These are phyloP conservation scores for Dryobota labecula DNA, from an alignment of 2,888 invertebrate species.

Conservation along the genomic window DNA sequence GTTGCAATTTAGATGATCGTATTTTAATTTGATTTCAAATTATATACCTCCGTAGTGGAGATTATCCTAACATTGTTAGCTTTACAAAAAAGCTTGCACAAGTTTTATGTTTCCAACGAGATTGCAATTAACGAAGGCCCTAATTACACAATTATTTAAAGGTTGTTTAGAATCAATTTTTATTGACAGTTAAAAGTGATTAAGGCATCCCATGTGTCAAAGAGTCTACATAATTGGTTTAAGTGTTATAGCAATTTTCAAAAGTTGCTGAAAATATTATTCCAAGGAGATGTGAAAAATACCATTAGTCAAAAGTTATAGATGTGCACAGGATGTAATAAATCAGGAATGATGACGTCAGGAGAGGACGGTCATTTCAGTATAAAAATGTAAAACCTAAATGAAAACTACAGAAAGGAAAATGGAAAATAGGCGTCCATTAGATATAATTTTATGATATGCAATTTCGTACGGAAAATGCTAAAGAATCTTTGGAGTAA, in stretches of 20 bases:
- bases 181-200: slow-evolving; percentile 43
- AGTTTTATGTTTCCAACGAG: slow-evolving; percentile 15
- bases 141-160: slow-evolving; percentile 48
- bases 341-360: neutral
- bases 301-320: neutral
- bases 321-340: neutral
- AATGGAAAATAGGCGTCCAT: slow-evolving; percentile 18
- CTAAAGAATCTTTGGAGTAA: slow-evolving; percentile 49
- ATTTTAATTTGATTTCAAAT: slow-evolving; percentile 1
- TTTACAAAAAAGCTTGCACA: slow-evolving; percentile 1
- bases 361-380: neutral
- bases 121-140: slow-evolving; percentile 22
- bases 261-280: neutral
- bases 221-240: slow-evolving; percentile 15
- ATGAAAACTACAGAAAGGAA: slow-evolving; percentile 28
- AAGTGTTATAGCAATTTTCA: slow-evolving; percentile 12
- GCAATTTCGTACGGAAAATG: slow-evolving; percentile 46
- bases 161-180: slow-evolving; percentile 35
- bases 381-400: slow-evolving; percentile 4
- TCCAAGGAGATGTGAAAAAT: neutral
- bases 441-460: slow-evolving; percentile 30
- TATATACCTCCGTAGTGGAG: neutral
- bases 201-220: slow-evolving; percentile 25
- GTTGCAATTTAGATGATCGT: neutral
- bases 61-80: neutral